Percentiles rank a stretch among this genome's conserved stretches.
Conservation (phyloP, 1,140 invertebrate genomes). For the Oscheius sp. region DNA sequence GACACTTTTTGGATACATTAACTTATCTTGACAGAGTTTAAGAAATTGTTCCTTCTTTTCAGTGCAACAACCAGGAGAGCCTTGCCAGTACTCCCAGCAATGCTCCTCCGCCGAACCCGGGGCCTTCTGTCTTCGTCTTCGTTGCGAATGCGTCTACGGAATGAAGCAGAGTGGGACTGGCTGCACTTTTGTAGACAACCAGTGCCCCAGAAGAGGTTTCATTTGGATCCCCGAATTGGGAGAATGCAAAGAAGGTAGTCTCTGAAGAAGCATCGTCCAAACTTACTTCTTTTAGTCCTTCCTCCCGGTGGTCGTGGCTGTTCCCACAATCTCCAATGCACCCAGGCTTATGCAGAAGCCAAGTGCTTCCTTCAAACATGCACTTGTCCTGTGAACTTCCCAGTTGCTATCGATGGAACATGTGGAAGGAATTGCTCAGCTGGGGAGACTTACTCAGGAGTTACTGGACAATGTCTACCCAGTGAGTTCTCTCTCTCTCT, state of each 20-base stretch:
- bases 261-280: background rate
- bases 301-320: constrained; percentile 52
- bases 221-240: constrained; percentile 59
- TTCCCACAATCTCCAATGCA: constrained; percentile 56
- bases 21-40: background rate
- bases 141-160: constrained; percentile 56
- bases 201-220: constrained; percentile 50
- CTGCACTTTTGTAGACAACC: constrained; percentile 53
- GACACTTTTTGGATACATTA: background rate
- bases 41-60: constrained; percentile 1
- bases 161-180: constrained; percentile 47
- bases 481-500: constrained; percentile 37
- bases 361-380: constrained; percentile 53
- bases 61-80: constrained; percentile 50
- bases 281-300: constrained; percentile 54
- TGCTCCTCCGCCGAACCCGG: constrained; percentile 52
- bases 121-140: constrained; percentile 50
- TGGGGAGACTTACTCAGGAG: constrained; percentile 50
- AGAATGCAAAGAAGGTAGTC: constrained; percentile 55
- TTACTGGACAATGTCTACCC: constrained; percentile 55
- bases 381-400: constrained; percentile 46
- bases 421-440: constrained; percentile 50
- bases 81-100: constrained; percentile 60
- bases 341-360: constrained; percentile 53
- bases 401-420: constrained; percentile 56